A percentile compares a stretch with the other conserved stretches of the same genome.
phyloP scores from a whole-genome alignment of 2,113 vertebrate genomes.

The Stomatorhinus ivindoensis region DNA sequence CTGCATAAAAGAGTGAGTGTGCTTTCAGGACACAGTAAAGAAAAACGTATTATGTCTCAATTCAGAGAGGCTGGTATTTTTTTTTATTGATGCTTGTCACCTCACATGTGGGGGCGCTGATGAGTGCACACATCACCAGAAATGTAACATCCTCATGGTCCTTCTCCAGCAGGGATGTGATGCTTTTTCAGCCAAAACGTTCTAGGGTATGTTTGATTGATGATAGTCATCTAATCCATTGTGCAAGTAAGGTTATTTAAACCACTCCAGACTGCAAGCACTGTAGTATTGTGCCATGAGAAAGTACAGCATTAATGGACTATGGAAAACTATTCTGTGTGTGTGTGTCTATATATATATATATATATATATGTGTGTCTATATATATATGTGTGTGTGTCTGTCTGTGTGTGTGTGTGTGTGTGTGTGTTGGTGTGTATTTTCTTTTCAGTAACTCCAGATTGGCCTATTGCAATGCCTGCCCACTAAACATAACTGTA shows the following conservation, averaged over 20 bases:
- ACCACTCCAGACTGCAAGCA: not conserved
- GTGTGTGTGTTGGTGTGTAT: no score
- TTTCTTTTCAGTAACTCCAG: not conserved
- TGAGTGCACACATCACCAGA: not conserved
- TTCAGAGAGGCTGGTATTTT: not conserved
- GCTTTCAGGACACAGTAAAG: not conserved
- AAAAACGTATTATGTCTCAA: not conserved
- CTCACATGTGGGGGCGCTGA: not conserved
- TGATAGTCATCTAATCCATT: constrained; percentile 33
- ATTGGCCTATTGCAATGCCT: not conserved
- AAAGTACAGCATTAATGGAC: not conserved
- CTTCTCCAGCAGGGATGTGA: constrained; percentile 21
- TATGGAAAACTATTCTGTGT: not conserved
- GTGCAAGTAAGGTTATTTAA: not conserved
- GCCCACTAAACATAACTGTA: constrained; percentile 23
- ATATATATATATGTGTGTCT: no score
- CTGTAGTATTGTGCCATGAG: not conserved
- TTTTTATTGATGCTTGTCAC: not conserved
- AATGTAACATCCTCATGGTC: not conserved
- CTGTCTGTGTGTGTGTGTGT: not conserved
- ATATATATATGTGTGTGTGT: no score
- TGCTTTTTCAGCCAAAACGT: constrained; percentile 29
- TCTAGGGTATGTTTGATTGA: constrained; percentile 42
- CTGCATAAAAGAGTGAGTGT: not conserved
- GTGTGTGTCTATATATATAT: no score